These are phyloP conservation scores for Dasypus novemcinctus DNA, from an alignment of 2,113 vertebrate species.

Conservation along the genomic window DNA sequence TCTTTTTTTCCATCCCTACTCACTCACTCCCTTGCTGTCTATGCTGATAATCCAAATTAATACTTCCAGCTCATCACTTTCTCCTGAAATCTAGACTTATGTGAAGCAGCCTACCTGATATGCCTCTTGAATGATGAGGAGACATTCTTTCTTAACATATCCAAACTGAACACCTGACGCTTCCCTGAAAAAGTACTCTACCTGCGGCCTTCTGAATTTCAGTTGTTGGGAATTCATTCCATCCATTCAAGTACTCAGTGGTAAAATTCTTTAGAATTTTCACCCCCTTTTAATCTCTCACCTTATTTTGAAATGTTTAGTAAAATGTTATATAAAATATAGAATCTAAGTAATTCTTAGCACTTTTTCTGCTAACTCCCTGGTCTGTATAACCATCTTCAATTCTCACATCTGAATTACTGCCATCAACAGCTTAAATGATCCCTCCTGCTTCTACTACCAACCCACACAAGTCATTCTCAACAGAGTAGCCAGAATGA, in stretches of 20 bases:
- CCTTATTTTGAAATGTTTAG: neutral
- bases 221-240: neutral
- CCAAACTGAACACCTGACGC: neutral
- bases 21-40: neutral
- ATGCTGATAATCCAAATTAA: neutral
- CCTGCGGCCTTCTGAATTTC: neutral
- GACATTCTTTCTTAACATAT: neutral
- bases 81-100: slow-evolving; percentile 11
- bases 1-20: neutral
- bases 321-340: neutral
- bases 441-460: neutral
- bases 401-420: neutral
- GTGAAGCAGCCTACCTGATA: neutral
- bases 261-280: neutral
- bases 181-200: slow-evolving; percentile 18
- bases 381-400: neutral
- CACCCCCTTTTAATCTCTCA: neutral
- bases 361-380: neutral
- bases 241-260: neutral
- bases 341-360: neutral
- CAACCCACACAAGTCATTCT: neutral
- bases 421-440: neutral
- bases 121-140: neutral
- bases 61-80: neutral
- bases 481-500: neutral